Conservation (phyloP, 2,888 invertebrate species). For the Griposia aprilina region DNA sequence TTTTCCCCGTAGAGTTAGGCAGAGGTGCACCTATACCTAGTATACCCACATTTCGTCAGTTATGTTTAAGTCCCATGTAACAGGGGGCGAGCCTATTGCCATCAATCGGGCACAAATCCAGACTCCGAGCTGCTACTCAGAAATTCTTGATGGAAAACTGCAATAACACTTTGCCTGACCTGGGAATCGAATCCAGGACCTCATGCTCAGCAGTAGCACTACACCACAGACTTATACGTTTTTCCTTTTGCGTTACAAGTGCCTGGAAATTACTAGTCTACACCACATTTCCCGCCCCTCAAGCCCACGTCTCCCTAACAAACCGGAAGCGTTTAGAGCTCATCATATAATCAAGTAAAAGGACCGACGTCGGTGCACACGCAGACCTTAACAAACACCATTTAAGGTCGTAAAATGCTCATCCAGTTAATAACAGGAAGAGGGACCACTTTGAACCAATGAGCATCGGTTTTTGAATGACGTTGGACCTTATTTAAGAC, state of each 20-base stretch:
- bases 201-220: too few species aligned
- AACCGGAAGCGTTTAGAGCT: conserved; percentile 61
- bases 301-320: conserved; percentile 34
- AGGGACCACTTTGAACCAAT: conserved; percentile 63
- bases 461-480: conserved; percentile 40
- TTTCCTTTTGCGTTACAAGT: background rate
- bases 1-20: too few species aligned
- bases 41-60: too few species aligned
- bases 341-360: conserved; percentile 71
- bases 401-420: conserved; percentile 68
- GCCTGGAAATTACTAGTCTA: conserved; percentile 1
- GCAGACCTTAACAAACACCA: conserved; percentile 68
- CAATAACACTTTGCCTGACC: too few species aligned
- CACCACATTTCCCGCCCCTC: background rate
- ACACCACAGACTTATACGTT: too few species aligned
- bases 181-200: too few species aligned
- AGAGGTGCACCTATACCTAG: too few species aligned
- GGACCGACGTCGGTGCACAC: conserved; percentile 49
- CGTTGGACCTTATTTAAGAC: conserved; percentile 31
- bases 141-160: too few species aligned
- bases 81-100: too few species aligned
- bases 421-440: conserved; percentile 79
- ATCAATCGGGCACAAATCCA: too few species aligned
- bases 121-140: too few species aligned
- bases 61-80: too few species aligned